Evolutionary conservation across 2,888 invertebrate species (phyloP).

Genomic region (Gymnocheta viridis): DNA sequence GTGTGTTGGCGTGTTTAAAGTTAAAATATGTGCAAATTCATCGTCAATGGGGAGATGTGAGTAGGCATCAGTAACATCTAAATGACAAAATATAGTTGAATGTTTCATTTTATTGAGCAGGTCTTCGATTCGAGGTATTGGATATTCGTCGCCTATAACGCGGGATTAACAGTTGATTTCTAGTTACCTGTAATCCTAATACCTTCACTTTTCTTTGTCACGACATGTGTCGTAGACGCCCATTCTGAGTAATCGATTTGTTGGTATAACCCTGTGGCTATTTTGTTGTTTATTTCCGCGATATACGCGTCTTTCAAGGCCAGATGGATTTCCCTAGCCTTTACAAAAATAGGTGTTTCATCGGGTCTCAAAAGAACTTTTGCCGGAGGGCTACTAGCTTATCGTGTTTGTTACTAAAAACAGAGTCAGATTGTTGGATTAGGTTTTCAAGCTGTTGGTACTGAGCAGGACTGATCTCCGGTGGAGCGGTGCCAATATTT

Average conservation of each 20-base stretch:
- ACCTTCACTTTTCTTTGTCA: background rate
- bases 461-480: constrained; percentile 12
- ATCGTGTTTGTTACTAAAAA: background rate
- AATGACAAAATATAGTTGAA: background rate
- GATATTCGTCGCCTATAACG: background rate
- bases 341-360: constrained; percentile 25
- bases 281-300: background rate
- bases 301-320: background rate
- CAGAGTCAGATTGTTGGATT: background rate
- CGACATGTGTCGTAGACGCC: no score
- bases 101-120: background rate
- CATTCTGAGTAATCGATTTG: no score
- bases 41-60: background rate
- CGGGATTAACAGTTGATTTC: background rate
- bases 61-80: background rate
- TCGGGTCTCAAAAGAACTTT: constrained; percentile 21
- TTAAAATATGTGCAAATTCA: background rate
- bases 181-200: background rate
- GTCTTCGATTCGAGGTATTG: background rate
- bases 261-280: no score
- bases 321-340: no score
- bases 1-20: background rate
- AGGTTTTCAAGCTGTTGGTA: background rate
- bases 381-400: background rate
- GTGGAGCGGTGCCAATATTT: constrained; percentile 11